Base-by-base conservation (phyloP, 2,797 vertebrate species). In the Lacerta viridis region DNA sequence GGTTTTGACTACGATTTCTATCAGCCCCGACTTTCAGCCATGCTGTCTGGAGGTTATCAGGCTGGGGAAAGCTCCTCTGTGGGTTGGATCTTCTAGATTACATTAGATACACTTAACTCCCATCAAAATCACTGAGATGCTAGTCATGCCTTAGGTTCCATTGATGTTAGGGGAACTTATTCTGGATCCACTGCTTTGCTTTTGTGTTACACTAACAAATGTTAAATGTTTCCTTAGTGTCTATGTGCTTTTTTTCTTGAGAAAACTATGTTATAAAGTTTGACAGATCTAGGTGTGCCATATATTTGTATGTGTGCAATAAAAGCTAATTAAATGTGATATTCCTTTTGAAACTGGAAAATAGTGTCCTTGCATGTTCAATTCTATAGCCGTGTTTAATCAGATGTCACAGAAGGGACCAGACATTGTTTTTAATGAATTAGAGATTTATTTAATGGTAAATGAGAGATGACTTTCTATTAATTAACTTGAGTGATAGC, bases 231-330 rank as follows among this genome's bases (percentile, higher is more conserved):
- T 90, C 92, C 50, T 1, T 80, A 88, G 78, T 7, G 64, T 92
- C 91, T 84, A 74, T 87, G 55, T 90, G 87, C 43, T 55, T 88
- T 89, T 0, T 0, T 4, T 27, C 36, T 50, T 79, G 46, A 88
- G 90, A 90, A 85, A 90, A 85, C 88, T 92, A 95, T 95, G 96
- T 95, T 91, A 90, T 91, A 76, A 41, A 79, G 6, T 85, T 23
- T 86, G 64, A n/a, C 9, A 84, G 86, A 59, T 36, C 89, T 93
- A 83, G 94, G 87, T 88, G 87, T 89, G 83, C 89, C 87, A 76
- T 89, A 33, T 93, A 39, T 90, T 64, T 76, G 7, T 92, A 92
- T 69, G 88, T 80, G 89, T 91, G 41, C 68, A 96, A 94, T 95
- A 87, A 96, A 95, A 75, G 69, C 23, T 91, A 72, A 41, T 55